Conservation (phyloP, 2,113 vertebrate species). For the Genyomyrus donnyi region DNA sequence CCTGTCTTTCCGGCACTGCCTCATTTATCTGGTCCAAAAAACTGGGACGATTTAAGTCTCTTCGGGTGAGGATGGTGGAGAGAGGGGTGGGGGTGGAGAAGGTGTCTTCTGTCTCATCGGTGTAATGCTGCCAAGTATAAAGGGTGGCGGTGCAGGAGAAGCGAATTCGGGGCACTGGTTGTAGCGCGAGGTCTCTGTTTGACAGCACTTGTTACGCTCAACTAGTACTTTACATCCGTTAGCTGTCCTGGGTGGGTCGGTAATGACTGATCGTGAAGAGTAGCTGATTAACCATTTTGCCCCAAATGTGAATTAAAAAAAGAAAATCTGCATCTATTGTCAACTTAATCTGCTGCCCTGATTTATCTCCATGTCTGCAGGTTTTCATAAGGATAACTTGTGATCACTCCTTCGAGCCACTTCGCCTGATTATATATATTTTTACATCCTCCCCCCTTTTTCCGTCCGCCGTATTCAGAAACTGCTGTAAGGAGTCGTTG, state of each 20-base stretch:
- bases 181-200: background rate
- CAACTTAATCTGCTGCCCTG: background rate
- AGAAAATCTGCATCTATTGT: background rate
- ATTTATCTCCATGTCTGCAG: background rate
- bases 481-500: background rate
- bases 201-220: background rate
- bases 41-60: background rate
- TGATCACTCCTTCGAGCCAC: background rate
- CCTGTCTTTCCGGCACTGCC: background rate
- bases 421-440: background rate
- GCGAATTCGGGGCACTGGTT: background rate
- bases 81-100: background rate
- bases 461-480: background rate
- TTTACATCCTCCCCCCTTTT: background rate
- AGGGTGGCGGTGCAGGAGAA: background rate
- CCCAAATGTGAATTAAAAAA: background rate
- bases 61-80: background rate
- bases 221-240: background rate
- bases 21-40: background rate
- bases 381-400: slow-evolving; percentile 2
- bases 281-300: background rate
- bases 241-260: background rate
- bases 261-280: background rate
- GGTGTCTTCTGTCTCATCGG: background rate
- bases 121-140: background rate